Base-by-base conservation (phyloP, 1,140 invertebrate genomes). In the Ceratina australensis region DNA sequence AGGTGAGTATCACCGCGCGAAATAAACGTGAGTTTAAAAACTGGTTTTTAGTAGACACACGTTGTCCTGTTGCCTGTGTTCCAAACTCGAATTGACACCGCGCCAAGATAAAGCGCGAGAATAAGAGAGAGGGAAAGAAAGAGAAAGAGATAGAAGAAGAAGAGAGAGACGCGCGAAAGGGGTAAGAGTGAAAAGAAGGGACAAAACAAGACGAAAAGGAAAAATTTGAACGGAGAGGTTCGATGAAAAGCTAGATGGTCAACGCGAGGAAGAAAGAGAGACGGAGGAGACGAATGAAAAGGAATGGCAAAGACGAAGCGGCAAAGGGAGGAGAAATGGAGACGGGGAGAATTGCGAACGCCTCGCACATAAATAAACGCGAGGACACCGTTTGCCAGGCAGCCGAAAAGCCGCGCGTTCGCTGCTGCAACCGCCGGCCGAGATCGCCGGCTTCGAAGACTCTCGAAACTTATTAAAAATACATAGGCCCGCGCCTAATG, bases 11-110 rank as follows among this genome's bases (percentile, higher is more conserved):
- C 71, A 78, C 69, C 60, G 80, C 47, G 85, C 78, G 79, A 83
- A 90, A 89, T 90, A 89, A 89, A 90, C 84, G 86, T 67, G 84
- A 84, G 87, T 87, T 87, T 88, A 89, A 90, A 90, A 91, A 91
- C 90, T 88, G 90, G 90, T 91, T 90, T 91, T 89, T 88, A 90
- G 89, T 90, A 91, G 89, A 90, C 87, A 89, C 87, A 78, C 87
- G 84, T 89, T 90, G 90, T 90, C 86, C 88, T 89, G 86, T 89
- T 88, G 87, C 75, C 81, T 87, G 86, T 88, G 87, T 89, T 89
- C 85, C 88, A 91, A 91, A 91, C 89, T 91, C 87, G 88, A 91
- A 91, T 91, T 91, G 90, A 91, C 90, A 91, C 88, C 80, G 88
- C 83, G 84, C 87, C 84, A 74, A 90, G 89, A 91, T 90, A 90